A percentile compares a stretch with the other conserved stretches of the same genome.
These are phyloP conservation scores for Sapajus apella DNA, from an alignment of 2,113 vertebrate genomes.

Conservation along the genomic window DNA sequence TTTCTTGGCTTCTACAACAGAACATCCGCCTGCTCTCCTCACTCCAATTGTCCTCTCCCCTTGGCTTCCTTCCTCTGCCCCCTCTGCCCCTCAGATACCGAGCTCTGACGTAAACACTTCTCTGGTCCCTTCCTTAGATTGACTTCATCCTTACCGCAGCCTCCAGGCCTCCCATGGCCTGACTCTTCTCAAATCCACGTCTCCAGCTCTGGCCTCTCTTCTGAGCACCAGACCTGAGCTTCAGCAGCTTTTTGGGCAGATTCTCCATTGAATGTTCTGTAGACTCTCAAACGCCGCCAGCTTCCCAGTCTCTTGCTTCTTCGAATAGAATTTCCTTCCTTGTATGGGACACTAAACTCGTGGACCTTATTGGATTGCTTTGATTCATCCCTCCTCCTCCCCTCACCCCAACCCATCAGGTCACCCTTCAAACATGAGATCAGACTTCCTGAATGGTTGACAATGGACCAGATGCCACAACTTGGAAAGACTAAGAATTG, in stretches of 20 bases:
- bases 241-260: neutral
- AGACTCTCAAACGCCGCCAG: neutral
- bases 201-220: neutral
- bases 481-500: neutral
- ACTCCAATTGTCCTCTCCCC: neutral
- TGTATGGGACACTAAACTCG: neutral
- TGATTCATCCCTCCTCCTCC: neutral
- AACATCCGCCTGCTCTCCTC: neutral
- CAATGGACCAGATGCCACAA: neutral
- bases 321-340: neutral
- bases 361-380: neutral
- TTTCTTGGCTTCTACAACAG: neutral
- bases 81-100: accelerated
- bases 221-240: neutral
- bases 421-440: neutral
- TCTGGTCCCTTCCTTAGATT: neutral
- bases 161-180: neutral
- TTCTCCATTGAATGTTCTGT: neutral
- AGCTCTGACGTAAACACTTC: neutral
- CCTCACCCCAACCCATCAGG: too few species aligned
- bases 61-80: neutral
- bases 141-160: too few species aligned
- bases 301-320: neutral
- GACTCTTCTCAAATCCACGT: neutral
- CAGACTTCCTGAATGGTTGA: neutral